Conservation (phyloP, 2,797 vertebrate species). For the Orientallactaga sibirica region DNA sequence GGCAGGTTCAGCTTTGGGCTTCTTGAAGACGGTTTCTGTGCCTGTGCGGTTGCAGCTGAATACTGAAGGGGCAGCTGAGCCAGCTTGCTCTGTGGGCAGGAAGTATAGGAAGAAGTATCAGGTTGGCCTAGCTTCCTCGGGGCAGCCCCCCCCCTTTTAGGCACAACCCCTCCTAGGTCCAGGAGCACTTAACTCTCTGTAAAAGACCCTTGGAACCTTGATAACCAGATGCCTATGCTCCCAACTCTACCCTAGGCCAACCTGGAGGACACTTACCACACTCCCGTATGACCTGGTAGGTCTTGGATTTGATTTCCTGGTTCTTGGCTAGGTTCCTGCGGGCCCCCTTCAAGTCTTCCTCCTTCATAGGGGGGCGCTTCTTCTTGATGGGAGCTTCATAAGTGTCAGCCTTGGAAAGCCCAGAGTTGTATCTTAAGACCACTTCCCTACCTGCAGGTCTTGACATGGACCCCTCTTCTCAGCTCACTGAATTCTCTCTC, state of each 20-base stretch:
- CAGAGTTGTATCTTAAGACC: constrained; percentile 37
- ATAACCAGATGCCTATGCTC: not conserved
- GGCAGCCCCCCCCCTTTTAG: not conserved
- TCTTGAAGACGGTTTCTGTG: constrained; percentile 92
- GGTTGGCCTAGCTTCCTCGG: not conserved
- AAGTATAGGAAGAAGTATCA: constrained; percentile 2
- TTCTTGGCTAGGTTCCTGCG: constrained; percentile 93
- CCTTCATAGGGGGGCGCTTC: constrained; percentile 96
- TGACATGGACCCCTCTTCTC: not conserved
- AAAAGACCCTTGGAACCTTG: not conserved
- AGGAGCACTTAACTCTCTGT: not conserved
- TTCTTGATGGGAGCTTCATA: constrained; percentile 92
- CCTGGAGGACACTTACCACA: constrained; percentile 91
- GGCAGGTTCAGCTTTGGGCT: constrained; percentile 88
- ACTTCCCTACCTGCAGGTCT: not conserved
- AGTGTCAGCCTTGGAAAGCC: constrained; percentile 54
- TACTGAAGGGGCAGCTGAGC: constrained; percentile 93
- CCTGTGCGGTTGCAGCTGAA: constrained; percentile 94
- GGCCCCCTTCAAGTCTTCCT: constrained; percentile 97
- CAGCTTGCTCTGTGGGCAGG: constrained; percentile 92
- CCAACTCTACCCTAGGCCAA: rapidly evolving
- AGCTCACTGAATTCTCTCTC: not conserved
- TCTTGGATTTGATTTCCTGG: constrained; percentile 96
- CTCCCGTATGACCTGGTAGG: constrained; percentile 97
- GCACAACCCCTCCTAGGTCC: not conserved